phyloP scores from a whole-genome alignment of 2,113 vertebrate genomes.

The Eublepharis macularius region DNA sequence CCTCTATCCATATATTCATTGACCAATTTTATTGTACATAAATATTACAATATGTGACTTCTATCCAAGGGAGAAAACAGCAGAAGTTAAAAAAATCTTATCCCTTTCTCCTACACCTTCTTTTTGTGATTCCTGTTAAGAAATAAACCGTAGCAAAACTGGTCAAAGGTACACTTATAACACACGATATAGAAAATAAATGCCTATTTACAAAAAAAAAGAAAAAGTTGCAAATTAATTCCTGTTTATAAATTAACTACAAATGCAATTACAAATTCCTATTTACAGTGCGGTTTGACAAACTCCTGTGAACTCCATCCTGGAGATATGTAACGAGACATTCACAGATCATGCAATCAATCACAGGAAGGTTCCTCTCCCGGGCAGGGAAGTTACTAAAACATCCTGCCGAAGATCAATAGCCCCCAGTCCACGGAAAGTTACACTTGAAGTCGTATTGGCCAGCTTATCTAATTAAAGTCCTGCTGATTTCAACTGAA shows the following conservation, averaged over 20 bases:
- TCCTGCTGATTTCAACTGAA: neutral
- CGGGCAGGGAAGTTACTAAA: neutral
- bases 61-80: constrained; percentile 34
- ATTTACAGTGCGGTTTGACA: neutral
- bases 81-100: neutral
- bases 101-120: neutral
- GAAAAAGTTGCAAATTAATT: neutral
- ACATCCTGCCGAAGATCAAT: neutral
- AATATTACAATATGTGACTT: neutral
- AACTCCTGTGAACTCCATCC: neutral
- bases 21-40: neutral
- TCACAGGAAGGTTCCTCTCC: neutral
- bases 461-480: neutral
- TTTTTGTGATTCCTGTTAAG: neutral
- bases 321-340: neutral
- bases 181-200: neutral
- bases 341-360: neutral
- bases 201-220: neutral
- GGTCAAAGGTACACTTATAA: neutral
- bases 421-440: neutral
- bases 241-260: neutral
- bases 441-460: neutral
- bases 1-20: neutral
- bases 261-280: neutral
- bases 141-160: neutral